These are phyloP conservation scores for Argopecten irradians DNA, from an alignment of 1,140 invertebrate species.

Conservation along the genomic window DNA sequence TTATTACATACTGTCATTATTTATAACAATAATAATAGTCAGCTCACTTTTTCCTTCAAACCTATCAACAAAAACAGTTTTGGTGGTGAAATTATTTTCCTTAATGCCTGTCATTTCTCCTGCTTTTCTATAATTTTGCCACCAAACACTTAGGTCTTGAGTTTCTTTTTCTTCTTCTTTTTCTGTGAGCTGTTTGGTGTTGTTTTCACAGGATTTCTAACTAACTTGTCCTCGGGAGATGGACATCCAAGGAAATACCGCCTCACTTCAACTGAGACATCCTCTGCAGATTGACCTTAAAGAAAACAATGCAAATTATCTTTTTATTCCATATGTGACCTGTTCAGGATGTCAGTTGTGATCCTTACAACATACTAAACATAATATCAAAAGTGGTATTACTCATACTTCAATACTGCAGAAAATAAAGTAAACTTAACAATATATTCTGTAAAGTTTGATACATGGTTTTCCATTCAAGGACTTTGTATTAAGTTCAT, in stretches of 20 bases:
- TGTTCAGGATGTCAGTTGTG: too few species aligned
- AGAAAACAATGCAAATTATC: neutral
- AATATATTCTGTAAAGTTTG: too few species aligned
- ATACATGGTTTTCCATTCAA: too few species aligned
- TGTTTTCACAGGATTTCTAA: neutral
- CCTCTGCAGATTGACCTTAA: neutral
- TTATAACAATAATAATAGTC: conserved; percentile 13
- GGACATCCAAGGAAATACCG: neutral
- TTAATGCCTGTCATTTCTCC: neutral
- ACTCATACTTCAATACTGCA: too few species aligned
- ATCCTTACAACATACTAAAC: too few species aligned
- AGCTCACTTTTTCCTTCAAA: conserved; percentile 29
- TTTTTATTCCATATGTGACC: too few species aligned
- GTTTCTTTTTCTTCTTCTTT: neutral
- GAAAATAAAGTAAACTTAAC: too few species aligned
- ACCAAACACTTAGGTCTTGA: neutral
- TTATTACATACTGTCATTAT: too few species aligned
- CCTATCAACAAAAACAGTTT: neutral
- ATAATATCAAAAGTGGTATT: too few species aligned
- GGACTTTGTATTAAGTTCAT: too few species aligned
- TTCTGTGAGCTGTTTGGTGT: neutral
- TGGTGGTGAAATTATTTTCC: neutral
- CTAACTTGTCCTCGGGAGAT: neutral
- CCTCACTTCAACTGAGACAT: neutral
- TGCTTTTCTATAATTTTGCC: neutral